Base-by-base conservation (phyloP, 2,113 vertebrate genomes). In the Alosa alosa region DNA sequence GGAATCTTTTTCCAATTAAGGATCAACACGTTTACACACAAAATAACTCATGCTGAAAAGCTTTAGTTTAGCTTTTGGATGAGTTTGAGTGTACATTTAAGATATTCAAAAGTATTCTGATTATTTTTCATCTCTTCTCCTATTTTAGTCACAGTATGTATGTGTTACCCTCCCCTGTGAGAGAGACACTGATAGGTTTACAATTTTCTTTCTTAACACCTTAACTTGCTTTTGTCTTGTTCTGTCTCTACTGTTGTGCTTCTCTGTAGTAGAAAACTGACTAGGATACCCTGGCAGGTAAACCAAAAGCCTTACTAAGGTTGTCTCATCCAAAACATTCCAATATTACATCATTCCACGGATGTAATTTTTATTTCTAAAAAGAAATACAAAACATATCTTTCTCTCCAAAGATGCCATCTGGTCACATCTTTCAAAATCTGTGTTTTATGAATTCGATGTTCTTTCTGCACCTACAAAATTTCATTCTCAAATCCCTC, bases 251-350 rank as follows among this genome's bases (percentile, higher is more conserved):
- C 97, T 97, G 93, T 94, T 96, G 95, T 95, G 96, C 96, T 96
- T 97, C 96, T 98, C 95, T 97, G 91, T 98, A 99, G 96, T 99
- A 96, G 97, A 99, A 96, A 96, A 98, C 96, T 99, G 98, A 99
- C 94, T 99, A 99, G 97, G 98, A 99, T 96, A 92, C 96, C 95
- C 93, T 95, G 86, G 89, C 97, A 99, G 98, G 98, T 99, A 99
- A 99, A 96, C 86, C 88, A 94, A 94, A 88, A 95, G 84, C 92
- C 92, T 92, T 96, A 90, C 92, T 94, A 88, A 94, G 94, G 95
- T 95, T 95, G 94, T 96, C 94, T 97, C 95, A 96, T 96, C 93
- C 94, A 94, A 96, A 91, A 96, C 94, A 95, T 94, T 92, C 91
- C 93, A 96, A 86, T 95, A 96, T 97, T 97, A 94, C 96, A 96